Conservation (phyloP, 2,113 vertebrate species). For the Sciurus niger region DNA sequence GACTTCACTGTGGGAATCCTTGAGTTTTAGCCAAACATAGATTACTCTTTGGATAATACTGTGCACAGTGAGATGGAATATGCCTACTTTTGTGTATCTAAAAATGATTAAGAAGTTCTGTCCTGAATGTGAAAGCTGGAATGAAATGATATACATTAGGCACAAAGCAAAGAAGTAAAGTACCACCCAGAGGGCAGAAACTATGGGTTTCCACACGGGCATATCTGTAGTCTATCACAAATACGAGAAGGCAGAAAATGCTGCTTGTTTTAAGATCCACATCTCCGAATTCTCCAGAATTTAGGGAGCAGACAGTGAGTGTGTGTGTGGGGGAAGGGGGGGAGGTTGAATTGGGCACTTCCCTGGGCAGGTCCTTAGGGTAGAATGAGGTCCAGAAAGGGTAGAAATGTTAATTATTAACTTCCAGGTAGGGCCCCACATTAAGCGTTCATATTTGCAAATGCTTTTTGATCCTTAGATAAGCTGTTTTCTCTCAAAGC, state of each 20-base stretch:
- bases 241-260: slow-evolving; percentile 59
- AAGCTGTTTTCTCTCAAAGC: slow-evolving; percentile 54
- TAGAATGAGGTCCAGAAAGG: background rate
- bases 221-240: slow-evolving; percentile 76
- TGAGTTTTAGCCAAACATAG: slow-evolving; percentile 81
- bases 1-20: slow-evolving; percentile 77
- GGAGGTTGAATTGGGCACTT: background rate
- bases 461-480: slow-evolving; percentile 68
- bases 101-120: slow-evolving; percentile 83
- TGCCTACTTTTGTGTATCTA: slow-evolving; percentile 79
- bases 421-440: background rate
- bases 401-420: slow-evolving; percentile 79
- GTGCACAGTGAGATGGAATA: slow-evolving; percentile 78
- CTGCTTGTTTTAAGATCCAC: slow-evolving; percentile 54
- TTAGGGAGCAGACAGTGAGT: background rate
- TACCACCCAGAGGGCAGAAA: slow-evolving; percentile 73
- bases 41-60: slow-evolving; percentile 81
- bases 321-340: background rate
- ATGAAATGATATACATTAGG: slow-evolving; percentile 78
- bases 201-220: slow-evolving; percentile 66
- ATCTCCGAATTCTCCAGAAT: slow-evolving; percentile 46
- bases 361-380: background rate
- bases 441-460: slow-evolving; percentile 69
- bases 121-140: slow-evolving; percentile 80
- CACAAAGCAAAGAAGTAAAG: slow-evolving; percentile 75